Conservation (phyloP, 2,888 invertebrate species). For the Sphecodes monilicornis region DNA sequence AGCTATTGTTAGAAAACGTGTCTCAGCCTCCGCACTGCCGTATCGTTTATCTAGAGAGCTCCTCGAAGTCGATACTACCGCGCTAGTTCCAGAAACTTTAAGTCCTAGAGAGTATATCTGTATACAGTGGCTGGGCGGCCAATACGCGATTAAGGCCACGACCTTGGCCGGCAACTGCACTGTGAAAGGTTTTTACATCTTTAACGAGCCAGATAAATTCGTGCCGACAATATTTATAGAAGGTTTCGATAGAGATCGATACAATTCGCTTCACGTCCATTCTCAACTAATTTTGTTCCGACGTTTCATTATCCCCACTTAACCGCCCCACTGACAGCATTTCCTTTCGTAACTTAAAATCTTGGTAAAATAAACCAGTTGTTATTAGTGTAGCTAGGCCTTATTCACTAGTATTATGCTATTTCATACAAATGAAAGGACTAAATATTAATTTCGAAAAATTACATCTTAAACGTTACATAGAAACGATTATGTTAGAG, state of each 20-base stretch:
- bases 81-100: slow-evolving; percentile 56
- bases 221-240: slow-evolving; percentile 18
- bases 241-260: neutral
- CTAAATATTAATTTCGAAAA: no score
- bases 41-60: slow-evolving; percentile 52
- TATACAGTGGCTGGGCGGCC: slow-evolving; percentile 51
- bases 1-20: slow-evolving; percentile 33
- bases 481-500: no score
- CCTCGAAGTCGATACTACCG: slow-evolving; percentile 43
- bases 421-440: no score
- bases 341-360: no score
- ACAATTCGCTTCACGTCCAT: neutral
- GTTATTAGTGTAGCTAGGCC: no score
- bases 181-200: slow-evolving; percentile 32
- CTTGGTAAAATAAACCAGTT: no score
- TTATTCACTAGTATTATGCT: no score
- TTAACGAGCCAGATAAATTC: slow-evolving; percentile 38
- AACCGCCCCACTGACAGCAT: neutral
- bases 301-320: neutral
- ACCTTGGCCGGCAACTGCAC: slow-evolving; percentile 54
- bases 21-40: slow-evolving; percentile 38
- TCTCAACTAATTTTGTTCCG: neutral
- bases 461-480: no score
- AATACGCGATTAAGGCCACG: slow-evolving; percentile 57
- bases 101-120: slow-evolving; percentile 44